A percentile compares a stretch with the other conserved stretches of the same genome.
These are phyloP conservation scores for Eueides isabella DNA, from an alignment of 1,140 invertebrate species.

Conservation along the genomic window DNA sequence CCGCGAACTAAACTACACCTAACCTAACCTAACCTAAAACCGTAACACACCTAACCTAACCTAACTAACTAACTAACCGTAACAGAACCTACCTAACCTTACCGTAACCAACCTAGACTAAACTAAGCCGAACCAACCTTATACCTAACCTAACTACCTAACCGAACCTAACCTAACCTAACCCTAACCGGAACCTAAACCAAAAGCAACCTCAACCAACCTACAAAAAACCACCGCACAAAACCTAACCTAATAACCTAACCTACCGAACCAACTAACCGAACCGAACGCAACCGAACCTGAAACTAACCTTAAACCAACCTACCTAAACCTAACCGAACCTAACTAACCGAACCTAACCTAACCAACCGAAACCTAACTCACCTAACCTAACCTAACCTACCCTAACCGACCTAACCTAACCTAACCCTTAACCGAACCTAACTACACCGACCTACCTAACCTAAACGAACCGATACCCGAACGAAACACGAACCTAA, in stretches of 20 bases:
- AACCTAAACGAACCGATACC: too few relatives aligned
- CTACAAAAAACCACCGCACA: conserved; percentile 3
- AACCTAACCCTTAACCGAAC: conserved; percentile 17
- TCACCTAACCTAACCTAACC: conserved; percentile 9
- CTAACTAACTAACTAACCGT: conserved; percentile 17
- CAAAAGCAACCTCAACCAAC: background rate
- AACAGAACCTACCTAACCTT: conserved; percentile 15
- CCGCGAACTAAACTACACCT: conserved; percentile 16
- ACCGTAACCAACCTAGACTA: background rate
- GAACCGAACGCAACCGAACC: conserved; percentile 16
- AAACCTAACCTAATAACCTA: conserved; percentile 18
- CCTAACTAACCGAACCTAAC: too few relatives aligned
- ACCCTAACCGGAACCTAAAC: conserved; percentile 1
- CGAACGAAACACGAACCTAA: too few relatives aligned
- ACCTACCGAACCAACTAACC: too few relatives aligned
- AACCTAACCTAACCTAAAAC: conserved; percentile 20
- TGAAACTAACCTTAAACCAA: background rate
- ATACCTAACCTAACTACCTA: conserved; percentile 21
- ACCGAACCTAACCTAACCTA: conserved; percentile 16
- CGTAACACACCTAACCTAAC: conserved; percentile 18
- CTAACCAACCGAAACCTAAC: background rate
- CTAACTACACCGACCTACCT: background rate
- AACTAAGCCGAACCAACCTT: conserved; percentile 16
- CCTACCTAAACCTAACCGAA: too few relatives aligned
- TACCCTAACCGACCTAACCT: background rate